A percentile compares a stretch with the other conserved stretches of the same genome.
phyloP scores from a whole-genome alignment of 30 jellyfish, hydroid and myxozoan species.

The Hydractinia echinata region DNA sequence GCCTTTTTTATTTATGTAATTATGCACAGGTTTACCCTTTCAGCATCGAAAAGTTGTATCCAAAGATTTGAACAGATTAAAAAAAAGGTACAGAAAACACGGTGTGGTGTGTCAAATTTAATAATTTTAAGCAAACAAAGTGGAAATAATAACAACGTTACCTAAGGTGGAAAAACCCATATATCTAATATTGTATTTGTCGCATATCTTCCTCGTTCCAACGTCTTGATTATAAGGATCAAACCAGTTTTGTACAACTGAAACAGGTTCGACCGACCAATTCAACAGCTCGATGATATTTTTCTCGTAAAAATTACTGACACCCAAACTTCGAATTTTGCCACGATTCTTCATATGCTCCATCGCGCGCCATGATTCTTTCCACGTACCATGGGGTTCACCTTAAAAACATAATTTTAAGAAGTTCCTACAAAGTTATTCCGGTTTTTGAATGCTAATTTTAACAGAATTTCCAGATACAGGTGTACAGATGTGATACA shows the following conservation, averaged over 20 bases:
- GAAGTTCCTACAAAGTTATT: background rate
- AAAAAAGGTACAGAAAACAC: background rate
- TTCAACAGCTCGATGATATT: constrained; percentile 50
- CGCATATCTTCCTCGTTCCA: constrained; percentile 52
- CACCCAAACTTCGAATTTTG: constrained; percentile 80
- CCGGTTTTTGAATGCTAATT: background rate
- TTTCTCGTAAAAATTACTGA: constrained; percentile 51
- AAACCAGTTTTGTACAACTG: constrained; percentile 94
- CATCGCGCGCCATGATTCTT: constrained; percentile 94
- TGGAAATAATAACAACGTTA: constrained; percentile 20
- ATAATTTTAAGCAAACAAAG: background rate
- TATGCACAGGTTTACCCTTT: no score
- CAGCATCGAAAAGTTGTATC: background rate
- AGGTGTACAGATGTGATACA: no score
- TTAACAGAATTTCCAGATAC: no score
- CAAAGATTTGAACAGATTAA: background rate
- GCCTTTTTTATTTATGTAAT: no score
- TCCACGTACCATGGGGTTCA: constrained; percentile 94
- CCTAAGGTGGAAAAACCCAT: constrained; percentile 88
- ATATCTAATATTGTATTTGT: constrained; percentile 45
- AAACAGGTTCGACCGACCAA: constrained; percentile 64
- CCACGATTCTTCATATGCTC: constrained; percentile 81
- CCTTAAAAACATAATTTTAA: constrained; percentile 20
- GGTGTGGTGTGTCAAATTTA: background rate
- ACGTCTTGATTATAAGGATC: constrained; percentile 84